phyloP scores from a whole-genome alignment of 2,797 vertebrate species.

The Erethizon dorsatum region DNA sequence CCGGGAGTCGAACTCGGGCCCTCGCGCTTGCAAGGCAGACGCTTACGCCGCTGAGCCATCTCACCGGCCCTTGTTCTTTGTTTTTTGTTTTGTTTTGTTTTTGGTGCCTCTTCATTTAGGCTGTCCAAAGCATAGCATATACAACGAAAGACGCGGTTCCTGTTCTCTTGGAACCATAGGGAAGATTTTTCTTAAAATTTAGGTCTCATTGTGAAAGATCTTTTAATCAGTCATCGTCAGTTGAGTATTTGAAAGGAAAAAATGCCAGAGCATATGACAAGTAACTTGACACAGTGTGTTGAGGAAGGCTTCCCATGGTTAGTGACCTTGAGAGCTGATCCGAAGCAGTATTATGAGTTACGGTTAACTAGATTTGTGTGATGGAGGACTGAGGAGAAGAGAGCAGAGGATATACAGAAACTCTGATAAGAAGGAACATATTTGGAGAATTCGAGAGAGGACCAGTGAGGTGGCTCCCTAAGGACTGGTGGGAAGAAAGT shows the following conservation, averaged over 20 bases:
- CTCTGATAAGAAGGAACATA: not conserved
- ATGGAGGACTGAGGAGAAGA: not conserved
- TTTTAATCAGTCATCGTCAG: not conserved
- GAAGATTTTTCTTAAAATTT: not conserved
- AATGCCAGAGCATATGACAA: not conserved
- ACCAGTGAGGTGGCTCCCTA: not conserved
- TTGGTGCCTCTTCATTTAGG: slow-evolving; percentile 9
- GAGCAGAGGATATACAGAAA: not conserved
- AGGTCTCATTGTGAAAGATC: not conserved
- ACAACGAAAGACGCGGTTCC: not conserved
- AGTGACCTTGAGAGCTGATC: slow-evolving; percentile 27
- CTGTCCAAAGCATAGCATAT: not conserved
- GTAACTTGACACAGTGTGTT: not conserved
- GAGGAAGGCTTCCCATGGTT: not conserved
- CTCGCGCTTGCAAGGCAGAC: too few relatives aligned
- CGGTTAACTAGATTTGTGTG: slow-evolving; percentile 9
- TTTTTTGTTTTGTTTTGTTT: too few relatives aligned
- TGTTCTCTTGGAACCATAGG: not conserved
- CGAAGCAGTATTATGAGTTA: slow-evolving; percentile 21
- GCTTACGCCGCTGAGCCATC: too few relatives aligned
- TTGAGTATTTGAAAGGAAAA: slow-evolving; percentile 27
- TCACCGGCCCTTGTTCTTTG: too few relatives aligned
- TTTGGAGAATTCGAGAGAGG: not conserved
- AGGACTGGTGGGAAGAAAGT: not conserved
- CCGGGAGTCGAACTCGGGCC: too few relatives aligned